A percentile compares a stretch with the other conserved stretches of the same genome.
These are phyloP conservation scores for Yponomeuta malinellus DNA, from an alignment of 2,888 invertebrate genomes.

Conservation along the genomic window DNA sequence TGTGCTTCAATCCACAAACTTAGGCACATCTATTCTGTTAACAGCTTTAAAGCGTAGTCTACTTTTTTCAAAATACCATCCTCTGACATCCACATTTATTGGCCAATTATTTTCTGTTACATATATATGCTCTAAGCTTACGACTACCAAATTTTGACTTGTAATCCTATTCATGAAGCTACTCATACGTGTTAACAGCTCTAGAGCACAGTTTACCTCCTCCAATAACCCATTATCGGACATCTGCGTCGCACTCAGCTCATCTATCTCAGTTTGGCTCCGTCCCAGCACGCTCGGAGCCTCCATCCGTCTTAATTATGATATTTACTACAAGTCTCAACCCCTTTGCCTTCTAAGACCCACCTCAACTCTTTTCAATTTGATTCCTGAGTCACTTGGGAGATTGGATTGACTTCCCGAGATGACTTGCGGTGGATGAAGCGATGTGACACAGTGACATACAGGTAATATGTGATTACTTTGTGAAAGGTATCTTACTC, in stretches of 20 bases:
- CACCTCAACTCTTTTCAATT: neutral
- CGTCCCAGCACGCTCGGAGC: neutral
- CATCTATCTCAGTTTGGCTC: slow-evolving; percentile 7
- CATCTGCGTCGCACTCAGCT: neutral
- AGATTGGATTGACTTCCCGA: neutral
- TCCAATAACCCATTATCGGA: neutral
- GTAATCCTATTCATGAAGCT: too few species aligned
- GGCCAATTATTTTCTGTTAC: too few species aligned
- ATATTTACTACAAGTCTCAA: neutral
- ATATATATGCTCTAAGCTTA: too few species aligned
- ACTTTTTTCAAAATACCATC: too few species aligned
- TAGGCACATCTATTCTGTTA: too few species aligned
- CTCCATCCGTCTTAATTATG: slow-evolving; percentile 3
- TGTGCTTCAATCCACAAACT: too few species aligned
- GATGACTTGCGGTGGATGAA: neutral
- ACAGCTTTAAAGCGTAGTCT: too few species aligned
- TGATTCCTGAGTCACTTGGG: slow-evolving; percentile 2
- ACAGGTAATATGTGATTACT: neutral
- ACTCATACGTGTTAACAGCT: too few species aligned
- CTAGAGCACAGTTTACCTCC: neutral
- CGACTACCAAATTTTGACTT: too few species aligned
- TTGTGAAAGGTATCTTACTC: neutral
- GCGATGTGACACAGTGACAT: neutral
- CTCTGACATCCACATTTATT: too few species aligned
- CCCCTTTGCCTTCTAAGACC: neutral